These are phyloP conservation scores for Pararge aegeria DNA, from an alignment of 1,140 invertebrate genomes.

Conservation along the genomic window DNA sequence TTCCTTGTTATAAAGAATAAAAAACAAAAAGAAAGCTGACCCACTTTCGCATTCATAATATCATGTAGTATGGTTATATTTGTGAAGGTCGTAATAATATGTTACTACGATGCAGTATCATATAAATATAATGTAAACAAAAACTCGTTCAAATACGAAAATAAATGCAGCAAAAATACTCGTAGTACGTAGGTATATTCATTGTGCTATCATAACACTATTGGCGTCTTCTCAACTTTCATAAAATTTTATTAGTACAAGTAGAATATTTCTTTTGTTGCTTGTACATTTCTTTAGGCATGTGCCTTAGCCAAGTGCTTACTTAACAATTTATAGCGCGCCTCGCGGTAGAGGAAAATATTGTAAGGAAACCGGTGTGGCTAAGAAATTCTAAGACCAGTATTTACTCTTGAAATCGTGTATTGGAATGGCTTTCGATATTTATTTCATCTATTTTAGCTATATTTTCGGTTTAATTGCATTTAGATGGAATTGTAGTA, in stretches of 20 bases:
- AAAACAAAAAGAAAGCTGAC: too few species aligned
- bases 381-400: constrained; percentile 21
- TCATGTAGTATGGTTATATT: too few species aligned
- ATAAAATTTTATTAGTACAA: constrained; percentile 33
- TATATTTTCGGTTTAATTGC: too few species aligned
- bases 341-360: constrained; percentile 21
- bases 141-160: constrained; percentile 12
- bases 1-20: too few species aligned
- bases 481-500: too few species aligned
- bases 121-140: constrained; percentile 1
- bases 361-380: constrained; percentile 20
- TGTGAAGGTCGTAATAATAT: too few species aligned
- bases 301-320: constrained; percentile 30
- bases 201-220: constrained; percentile 19
- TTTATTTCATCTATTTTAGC: background rate
- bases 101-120: constrained; percentile 31
- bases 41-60: too few species aligned
- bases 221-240: constrained; percentile 26
- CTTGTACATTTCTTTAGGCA: constrained; percentile 28
- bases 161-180: constrained; percentile 15
- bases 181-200: background rate
- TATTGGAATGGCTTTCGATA: constrained; percentile 17
- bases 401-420: constrained; percentile 18
- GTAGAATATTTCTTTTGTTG: constrained; percentile 29
- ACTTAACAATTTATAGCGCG: constrained; percentile 29